These are phyloP conservation scores for Bemisia tabaci DNA, from an alignment of 1,140 invertebrate genomes.

Conservation along the genomic window DNA sequence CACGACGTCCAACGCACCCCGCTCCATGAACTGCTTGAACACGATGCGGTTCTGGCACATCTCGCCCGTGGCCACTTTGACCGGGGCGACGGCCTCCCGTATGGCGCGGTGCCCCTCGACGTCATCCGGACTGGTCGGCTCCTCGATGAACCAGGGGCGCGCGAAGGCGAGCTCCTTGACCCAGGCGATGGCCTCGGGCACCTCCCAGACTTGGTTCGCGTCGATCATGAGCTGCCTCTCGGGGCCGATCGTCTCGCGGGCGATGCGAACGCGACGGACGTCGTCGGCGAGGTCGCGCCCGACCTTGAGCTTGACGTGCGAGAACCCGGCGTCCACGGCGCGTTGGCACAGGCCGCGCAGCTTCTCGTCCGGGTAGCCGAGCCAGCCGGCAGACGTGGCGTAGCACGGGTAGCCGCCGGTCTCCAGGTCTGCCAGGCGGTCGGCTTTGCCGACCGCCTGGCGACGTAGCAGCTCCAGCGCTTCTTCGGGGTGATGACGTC, in stretches of 20 bases:
- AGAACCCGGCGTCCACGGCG: slow-evolving; percentile 59
- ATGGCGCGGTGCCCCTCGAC: slow-evolving; percentile 69
- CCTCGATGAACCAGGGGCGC: slow-evolving; percentile 79
- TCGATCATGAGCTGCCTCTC: slow-evolving; percentile 71
- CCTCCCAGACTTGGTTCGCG: slow-evolving; percentile 85
- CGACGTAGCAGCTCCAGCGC: neutral
- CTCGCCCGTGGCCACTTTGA: slow-evolving; percentile 81
- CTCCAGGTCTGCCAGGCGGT: too few species aligned
- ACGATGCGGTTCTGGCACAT: slow-evolving; percentile 82
- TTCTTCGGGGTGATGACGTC: too few species aligned
- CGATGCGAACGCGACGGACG: slow-evolving; percentile 47
- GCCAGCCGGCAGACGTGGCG: slow-evolving; percentile 57
- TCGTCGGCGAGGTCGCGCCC: slow-evolving; percentile 67
- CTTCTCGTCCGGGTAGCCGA: slow-evolving; percentile 58
- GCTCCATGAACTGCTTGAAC: slow-evolving; percentile 81
- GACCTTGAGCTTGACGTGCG: slow-evolving; percentile 82
- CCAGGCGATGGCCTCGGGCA: slow-evolving; percentile 69
- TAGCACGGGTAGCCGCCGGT: slow-evolving; percentile 60
- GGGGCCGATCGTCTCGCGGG: slow-evolving; percentile 61
- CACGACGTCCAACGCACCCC: slow-evolving; percentile 65
- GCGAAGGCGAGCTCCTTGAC: slow-evolving; percentile 60
- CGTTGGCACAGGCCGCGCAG: slow-evolving; percentile 52
- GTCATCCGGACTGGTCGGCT: slow-evolving; percentile 86
- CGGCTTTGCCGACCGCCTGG: neutral
- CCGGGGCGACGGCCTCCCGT: slow-evolving; percentile 44